A percentile compares a stretch with the other conserved stretches of the same genome.
Evolutionary conservation across 2,888 invertebrate species (phyloP).

Genomic region (Agrochola circellaris): DNA sequence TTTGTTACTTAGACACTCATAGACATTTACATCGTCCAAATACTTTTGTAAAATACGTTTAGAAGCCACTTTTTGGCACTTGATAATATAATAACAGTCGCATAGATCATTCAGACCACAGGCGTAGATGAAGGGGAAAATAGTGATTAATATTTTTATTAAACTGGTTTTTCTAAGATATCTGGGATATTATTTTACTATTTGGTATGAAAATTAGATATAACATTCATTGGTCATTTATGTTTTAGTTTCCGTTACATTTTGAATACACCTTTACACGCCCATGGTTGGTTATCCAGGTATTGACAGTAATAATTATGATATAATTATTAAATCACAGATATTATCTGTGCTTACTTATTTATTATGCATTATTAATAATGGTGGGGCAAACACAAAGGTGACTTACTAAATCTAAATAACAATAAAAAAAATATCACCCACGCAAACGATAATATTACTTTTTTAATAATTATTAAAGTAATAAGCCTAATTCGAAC

Average conservation of each 20-base stretch:
- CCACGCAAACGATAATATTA: slow-evolving; percentile 57
- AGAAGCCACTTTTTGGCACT: slow-evolving; percentile 85
- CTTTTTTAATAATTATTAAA: slow-evolving; percentile 55
- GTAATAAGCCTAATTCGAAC: slow-evolving; percentile 58
- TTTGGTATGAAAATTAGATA: slow-evolving; percentile 21
- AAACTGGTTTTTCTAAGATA: background rate
- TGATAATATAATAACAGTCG: slow-evolving; percentile 66
- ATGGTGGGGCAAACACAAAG: slow-evolving; percentile 73
- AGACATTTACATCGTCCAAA: slow-evolving; percentile 50
- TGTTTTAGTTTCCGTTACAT: background rate
- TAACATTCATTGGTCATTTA: slow-evolving; percentile 25
- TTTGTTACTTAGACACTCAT: slow-evolving; percentile 66
- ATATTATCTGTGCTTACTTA: slow-evolving; percentile 60
- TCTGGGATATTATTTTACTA: slow-evolving; percentile 15
- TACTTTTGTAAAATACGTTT: slow-evolving; percentile 67
- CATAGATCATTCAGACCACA: slow-evolving; percentile 50
- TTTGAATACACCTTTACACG: slow-evolving; percentile 31
- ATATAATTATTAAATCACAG: slow-evolving; percentile 55
- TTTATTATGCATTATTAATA: slow-evolving; percentile 67
- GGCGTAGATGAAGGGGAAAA: slow-evolving; percentile 37
- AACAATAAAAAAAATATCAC: slow-evolving; percentile 72
- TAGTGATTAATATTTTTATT: background rate
- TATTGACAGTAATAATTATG: slow-evolving; percentile 49
- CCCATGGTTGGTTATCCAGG: slow-evolving; percentile 52
- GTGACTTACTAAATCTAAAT: slow-evolving; percentile 73